A percentile compares a stretch with the other conserved stretches of the same genome.
These are phyloP conservation scores for Porites lutea DNA, from an alignment of 64 coral and sea anemone genomes.

Conservation along the genomic window DNA sequence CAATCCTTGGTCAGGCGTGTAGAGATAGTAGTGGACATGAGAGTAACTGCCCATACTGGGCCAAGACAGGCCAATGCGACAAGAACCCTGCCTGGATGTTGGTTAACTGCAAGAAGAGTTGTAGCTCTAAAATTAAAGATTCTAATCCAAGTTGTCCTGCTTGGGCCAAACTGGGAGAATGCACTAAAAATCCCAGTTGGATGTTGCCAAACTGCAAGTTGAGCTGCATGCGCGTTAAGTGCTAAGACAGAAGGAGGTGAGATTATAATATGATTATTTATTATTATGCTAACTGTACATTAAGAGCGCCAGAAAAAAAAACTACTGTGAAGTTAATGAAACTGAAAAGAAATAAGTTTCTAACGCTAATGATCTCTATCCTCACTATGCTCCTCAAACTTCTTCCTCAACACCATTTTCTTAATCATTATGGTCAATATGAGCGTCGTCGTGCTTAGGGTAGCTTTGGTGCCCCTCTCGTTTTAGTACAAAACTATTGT, in stretches of 20 bases:
- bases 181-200: constrained; percentile 8
- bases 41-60: not conserved
- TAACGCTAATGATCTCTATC: no score
- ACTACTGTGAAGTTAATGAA: no score
- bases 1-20: not conserved
- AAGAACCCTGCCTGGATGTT: not conserved
- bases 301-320: no score
- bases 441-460: no score
- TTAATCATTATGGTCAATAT: no score
- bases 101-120: not conserved
- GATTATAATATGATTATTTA: no score
- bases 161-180: constrained; percentile 47
- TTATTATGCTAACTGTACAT: no score
- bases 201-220: constrained; percentile 39
- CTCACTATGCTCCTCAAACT: no score
- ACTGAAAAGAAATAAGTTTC: no score
- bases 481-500: no score
- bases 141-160: not conserved
- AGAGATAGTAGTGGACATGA: not conserved
- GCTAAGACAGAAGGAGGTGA: not conserved
- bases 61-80: not conserved
- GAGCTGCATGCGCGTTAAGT: constrained; percentile 20
- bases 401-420: no score
- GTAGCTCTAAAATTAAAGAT: not conserved
- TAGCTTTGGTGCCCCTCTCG: no score